These are phyloP conservation scores for Trididemnum clinides DNA, from an alignment of 23 tunicate genomes.

Conservation along the genomic window DNA sequence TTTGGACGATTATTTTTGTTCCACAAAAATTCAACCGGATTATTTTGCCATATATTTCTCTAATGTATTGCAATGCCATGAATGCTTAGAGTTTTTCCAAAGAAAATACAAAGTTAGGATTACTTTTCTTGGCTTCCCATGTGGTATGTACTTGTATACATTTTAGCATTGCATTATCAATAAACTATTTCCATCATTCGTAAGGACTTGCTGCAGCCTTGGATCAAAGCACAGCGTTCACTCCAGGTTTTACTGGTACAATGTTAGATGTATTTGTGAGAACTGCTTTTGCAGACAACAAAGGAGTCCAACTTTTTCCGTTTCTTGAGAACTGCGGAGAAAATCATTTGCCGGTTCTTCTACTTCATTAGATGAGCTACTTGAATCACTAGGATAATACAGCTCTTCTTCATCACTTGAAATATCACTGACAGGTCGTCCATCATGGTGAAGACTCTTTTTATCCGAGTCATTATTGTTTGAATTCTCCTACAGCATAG, in stretches of 20 bases:
- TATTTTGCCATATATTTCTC: conserved; percentile 23
- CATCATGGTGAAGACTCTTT: too few relatives aligned
- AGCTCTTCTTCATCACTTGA: too few relatives aligned
- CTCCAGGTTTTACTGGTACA: conserved; percentile 21
- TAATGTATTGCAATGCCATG: conserved; percentile 29
- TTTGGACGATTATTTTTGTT: too few relatives aligned
- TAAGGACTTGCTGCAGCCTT: conserved; percentile 4
- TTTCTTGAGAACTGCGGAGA: conserved; percentile 15
- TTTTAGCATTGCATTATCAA: conserved; percentile 10
- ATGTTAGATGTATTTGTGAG: conserved; percentile 31
- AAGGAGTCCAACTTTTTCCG: conserved; percentile 10
- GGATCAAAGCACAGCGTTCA: conserved; percentile 3
- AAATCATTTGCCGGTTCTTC: not conserved
- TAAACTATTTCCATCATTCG: conserved; percentile 1
- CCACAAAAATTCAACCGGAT: conserved; percentile 29
- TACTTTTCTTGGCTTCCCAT: conserved; percentile 24
- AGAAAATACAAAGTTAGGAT: conserved; percentile 1
- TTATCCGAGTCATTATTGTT: not conserved
- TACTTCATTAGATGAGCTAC: conserved; percentile 6
- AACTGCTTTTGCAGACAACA: too few relatives aligned
- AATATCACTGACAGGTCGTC: conserved; percentile 1
- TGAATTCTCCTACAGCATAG: conserved; percentile 5
- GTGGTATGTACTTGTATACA: conserved; percentile 6
- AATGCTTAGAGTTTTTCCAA: conserved; percentile 24
- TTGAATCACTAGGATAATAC: conserved; percentile 2